phyloP scores from a whole-genome alignment of 2,888 invertebrate species.

The Polydrusus pterygomalis region DNA sequence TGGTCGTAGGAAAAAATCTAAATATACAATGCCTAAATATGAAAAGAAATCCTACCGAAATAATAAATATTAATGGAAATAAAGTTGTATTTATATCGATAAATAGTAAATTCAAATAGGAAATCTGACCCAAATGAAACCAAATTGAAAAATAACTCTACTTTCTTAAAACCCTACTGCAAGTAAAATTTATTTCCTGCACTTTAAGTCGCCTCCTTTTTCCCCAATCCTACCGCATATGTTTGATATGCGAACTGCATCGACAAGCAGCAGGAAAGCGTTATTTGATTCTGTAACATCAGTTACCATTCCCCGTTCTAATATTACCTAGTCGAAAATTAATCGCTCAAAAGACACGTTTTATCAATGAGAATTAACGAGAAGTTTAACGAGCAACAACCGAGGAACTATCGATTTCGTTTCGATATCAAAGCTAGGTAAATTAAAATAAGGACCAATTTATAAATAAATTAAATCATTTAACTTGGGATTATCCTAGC shows the following conservation, averaged over 20 bases:
- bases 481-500: no score
- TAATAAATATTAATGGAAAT: no score
- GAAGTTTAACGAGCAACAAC: background rate
- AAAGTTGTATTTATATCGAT: no score
- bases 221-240: conserved; percentile 1
- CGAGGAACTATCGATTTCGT: background rate
- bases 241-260: conserved; percentile 3
- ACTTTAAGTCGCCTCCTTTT: background rate
- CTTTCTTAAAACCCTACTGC: background rate
- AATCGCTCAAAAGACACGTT: conserved; percentile 15
- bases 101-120: no score
- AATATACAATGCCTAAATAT: no score
- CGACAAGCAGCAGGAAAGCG: conserved; percentile 4
- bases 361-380: background rate
- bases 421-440: background rate
- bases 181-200: conserved; percentile 11
- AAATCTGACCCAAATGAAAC: background rate
- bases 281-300: conserved; percentile 18
- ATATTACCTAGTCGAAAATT: conserved; percentile 6
- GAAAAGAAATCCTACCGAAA: no score
- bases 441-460: no score
- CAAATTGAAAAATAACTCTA: background rate
- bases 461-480: no score
- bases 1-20: no score
- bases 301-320: conserved; percentile 1